phyloP scores from a whole-genome alignment of 1,140 invertebrate genomes.

The Subanguina moxae region DNA sequence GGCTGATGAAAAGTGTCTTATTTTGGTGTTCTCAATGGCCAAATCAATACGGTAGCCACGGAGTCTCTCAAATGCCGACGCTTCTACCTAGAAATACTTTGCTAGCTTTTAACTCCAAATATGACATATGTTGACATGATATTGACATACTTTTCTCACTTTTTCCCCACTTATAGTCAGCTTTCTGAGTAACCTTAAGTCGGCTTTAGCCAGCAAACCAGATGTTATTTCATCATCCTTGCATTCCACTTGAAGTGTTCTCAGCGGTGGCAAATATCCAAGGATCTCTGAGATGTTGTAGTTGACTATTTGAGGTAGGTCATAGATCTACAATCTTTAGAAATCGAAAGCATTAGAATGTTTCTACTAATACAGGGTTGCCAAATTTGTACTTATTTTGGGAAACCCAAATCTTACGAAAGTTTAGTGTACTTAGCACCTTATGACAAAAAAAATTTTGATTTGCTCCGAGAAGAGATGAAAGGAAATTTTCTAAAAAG shows the following conservation, averaged over 20 bases:
- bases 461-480: not conserved
- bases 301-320: conserved; percentile 27
- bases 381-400: too few species aligned
- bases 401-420: too few species aligned
- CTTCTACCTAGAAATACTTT: conserved; percentile 30
- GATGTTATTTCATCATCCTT: conserved; percentile 12
- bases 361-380: too few species aligned
- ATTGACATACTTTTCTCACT: conserved; percentile 22
- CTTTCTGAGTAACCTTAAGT: conserved; percentile 33
- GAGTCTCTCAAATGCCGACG: conserved; percentile 22
- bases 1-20: conserved; percentile 35
- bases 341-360: too few species aligned
- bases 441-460: not conserved
- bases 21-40: conserved; percentile 26
- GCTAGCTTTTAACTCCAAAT: too few species aligned
- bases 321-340: conserved; percentile 2
- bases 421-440: too few species aligned
- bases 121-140: not conserved
- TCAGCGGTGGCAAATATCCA: conserved; percentile 32
- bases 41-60: conserved; percentile 27
- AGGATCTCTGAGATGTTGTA: conserved; percentile 36
- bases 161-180: conserved; percentile 36
- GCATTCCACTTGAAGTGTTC: conserved; percentile 34
- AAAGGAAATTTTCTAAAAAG: not conserved
- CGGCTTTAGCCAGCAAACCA: conserved; percentile 23